Evolutionary conservation across 2,888 invertebrate species (phyloP).

Genomic region (Athalia cordata): DNA sequence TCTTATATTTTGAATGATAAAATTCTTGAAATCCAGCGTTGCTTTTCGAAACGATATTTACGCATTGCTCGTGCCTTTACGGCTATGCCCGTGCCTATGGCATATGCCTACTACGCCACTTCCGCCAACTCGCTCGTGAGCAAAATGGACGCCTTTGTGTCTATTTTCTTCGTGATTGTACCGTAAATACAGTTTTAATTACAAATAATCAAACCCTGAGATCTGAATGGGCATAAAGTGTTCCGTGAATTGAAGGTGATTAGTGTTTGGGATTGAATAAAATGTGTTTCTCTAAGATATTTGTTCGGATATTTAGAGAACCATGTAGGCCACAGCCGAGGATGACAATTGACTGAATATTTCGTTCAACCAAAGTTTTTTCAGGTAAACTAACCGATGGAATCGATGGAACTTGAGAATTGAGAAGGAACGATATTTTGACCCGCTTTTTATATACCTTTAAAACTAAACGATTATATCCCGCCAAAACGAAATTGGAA

Average conservation of each 20-base stretch:
- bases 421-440: neutral
- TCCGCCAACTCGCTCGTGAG: constrained; percentile 71
- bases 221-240: neutral
- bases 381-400: constrained; percentile 25
- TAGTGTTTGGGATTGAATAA: constrained; percentile 56
- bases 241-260: constrained; percentile 56
- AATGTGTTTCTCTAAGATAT: constrained; percentile 52
- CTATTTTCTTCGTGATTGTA: constrained; percentile 71
- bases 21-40: too few relatives aligned
- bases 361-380: constrained; percentile 53
- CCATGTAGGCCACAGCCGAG: constrained; percentile 72
- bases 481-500: constrained; percentile 56
- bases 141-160: constrained; percentile 74
- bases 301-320: constrained; percentile 51
- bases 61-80: too few relatives aligned
- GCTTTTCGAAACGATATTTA: too few relatives aligned
- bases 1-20: too few relatives aligned
- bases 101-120: constrained; percentile 70
- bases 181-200: constrained; percentile 67
- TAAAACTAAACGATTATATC: constrained; percentile 50
- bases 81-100: neutral
- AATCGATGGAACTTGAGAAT: neutral
- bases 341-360: constrained; percentile 70
- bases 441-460: neutral
- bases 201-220: neutral